Conservation (phyloP, 1,140 invertebrate species). For the Ladona fulva region DNA sequence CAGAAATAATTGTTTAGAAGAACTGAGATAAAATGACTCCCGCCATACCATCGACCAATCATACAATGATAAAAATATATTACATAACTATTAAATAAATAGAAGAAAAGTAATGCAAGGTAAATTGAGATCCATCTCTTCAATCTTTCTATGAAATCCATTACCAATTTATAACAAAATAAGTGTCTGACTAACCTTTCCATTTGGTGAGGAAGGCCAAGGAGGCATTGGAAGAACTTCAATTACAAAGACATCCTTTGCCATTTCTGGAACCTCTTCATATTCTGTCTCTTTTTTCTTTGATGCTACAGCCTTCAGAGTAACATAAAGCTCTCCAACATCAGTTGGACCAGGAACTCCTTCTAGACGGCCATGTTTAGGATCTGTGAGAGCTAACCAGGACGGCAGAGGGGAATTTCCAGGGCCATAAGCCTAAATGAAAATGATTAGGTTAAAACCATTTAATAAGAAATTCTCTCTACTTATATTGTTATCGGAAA, state of each 20-base stretch:
- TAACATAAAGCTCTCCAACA: constrained; percentile 43
- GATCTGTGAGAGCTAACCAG: constrained; percentile 31
- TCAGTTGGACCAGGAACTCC: constrained; percentile 49
- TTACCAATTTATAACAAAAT: too few relatives aligned
- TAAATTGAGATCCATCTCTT: too few relatives aligned
- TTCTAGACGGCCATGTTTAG: constrained; percentile 34
- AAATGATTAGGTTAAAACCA: too few relatives aligned
- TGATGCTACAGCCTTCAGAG: constrained; percentile 36
- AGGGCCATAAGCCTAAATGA: constrained; percentile 25
- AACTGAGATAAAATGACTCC: too few relatives aligned
- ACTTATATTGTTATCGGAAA: too few relatives aligned
- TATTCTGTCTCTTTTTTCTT: not conserved
- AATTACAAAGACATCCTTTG: constrained; percentile 45
- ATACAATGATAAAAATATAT: too few relatives aligned
- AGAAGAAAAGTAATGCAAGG: too few relatives aligned
- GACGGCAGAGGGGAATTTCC: constrained; percentile 24
- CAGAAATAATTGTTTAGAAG: too few relatives aligned
- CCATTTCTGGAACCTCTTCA: constrained; percentile 31
- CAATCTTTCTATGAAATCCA: too few relatives aligned
- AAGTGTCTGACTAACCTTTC: not conserved
- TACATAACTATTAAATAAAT: too few relatives aligned
- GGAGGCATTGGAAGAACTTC: constrained; percentile 39
- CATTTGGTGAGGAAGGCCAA: not conserved
- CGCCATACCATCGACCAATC: too few relatives aligned
- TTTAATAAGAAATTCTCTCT: too few relatives aligned